A percentile compares a stretch with the other conserved stretches of the same genome.
Evolutionary conservation across 2,797 vertebrate species (phyloP).

Genomic region (Malurus splendens): DNA sequence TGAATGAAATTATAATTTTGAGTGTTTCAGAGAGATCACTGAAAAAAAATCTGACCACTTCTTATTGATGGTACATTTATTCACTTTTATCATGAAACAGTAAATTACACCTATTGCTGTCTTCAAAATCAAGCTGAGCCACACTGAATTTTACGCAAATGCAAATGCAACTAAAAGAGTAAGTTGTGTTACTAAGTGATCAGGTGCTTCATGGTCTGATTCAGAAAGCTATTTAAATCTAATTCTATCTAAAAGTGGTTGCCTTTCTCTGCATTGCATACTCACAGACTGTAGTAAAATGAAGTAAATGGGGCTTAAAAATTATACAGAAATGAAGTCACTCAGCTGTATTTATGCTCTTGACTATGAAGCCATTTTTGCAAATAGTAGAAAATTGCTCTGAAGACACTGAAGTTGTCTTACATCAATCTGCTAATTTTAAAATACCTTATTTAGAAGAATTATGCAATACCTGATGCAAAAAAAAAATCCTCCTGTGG

Average conservation of each 20-base stretch:
- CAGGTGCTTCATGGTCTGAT: not conserved
- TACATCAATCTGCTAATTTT: not conserved
- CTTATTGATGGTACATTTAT: not conserved
- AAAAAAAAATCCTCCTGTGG: not conserved
- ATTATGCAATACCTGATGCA: not conserved
- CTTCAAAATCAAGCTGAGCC: not conserved
- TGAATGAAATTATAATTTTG: not conserved
- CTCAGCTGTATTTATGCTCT: not conserved
- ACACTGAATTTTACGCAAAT: not conserved
- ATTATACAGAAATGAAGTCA: not conserved
- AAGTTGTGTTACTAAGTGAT: not conserved
- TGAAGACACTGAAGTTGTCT: not conserved
- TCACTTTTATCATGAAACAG: not conserved
- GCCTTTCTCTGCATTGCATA: not conserved
- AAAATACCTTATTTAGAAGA: not conserved
- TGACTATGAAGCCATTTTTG: not conserved
- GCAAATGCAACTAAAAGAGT: not conserved
- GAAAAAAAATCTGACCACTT: not conserved
- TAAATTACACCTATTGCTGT: not conserved
- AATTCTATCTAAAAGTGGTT: not conserved
- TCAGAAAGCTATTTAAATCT: not conserved
- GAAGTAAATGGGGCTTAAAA: not conserved
- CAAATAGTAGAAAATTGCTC: not conserved
- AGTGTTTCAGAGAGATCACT: not conserved
- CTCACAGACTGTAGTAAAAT: not conserved